Conservation (phyloP, 1,140 invertebrate species). For the Mercenaria mercenaria region DNA sequence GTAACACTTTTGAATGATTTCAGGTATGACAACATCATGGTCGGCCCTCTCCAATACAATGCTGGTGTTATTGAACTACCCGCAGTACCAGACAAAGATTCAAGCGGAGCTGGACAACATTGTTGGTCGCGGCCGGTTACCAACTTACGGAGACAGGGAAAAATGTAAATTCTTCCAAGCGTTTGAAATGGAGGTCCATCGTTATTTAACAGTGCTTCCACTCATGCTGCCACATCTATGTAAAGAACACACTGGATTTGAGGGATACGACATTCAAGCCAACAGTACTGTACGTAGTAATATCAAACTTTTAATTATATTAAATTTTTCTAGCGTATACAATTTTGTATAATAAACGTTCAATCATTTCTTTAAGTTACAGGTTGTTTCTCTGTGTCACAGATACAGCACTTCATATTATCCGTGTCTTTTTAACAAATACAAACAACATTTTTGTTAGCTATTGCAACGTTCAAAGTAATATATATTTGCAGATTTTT, state of each 20-base stretch:
- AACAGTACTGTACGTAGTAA: slow-evolving; percentile 1
- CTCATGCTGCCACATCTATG: neutral
- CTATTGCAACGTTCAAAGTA: too few species aligned
- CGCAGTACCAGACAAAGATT: neutral
- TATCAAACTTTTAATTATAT: too few species aligned
- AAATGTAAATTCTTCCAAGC: neutral
- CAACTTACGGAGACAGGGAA: neutral
- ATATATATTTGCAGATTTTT: slow-evolving; percentile 67
- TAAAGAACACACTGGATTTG: neutral
- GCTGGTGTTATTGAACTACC: neutral
- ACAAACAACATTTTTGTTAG: too few species aligned
- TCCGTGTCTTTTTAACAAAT: too few species aligned
- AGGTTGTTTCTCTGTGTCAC: too few species aligned
- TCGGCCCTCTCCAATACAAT: neutral
- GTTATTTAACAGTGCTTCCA: neutral
- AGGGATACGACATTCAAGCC: neutral
- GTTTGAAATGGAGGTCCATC: slow-evolving; percentile 28
- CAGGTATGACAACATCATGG: slow-evolving; percentile 15
- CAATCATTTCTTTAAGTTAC: too few species aligned
- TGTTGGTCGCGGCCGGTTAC: neutral
- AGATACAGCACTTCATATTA: too few species aligned
- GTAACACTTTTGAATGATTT: too few species aligned
- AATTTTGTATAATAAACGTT: too few species aligned
- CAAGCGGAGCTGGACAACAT: neutral
- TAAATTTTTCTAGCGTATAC: too few species aligned